Evolutionary conservation across 2,888 invertebrate genomes (phyloP).

Genomic region (Euproctis similis): DNA sequence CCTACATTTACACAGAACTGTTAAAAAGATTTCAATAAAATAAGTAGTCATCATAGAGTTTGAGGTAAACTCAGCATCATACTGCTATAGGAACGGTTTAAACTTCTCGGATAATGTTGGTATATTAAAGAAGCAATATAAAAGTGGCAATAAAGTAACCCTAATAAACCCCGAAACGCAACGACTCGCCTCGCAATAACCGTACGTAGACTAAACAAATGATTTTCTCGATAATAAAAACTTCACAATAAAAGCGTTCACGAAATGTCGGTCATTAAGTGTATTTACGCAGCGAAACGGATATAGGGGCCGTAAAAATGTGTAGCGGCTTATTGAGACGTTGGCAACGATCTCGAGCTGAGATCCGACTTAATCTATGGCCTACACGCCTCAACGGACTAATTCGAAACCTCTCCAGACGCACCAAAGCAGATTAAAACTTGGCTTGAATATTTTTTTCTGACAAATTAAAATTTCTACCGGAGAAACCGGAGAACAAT

Average conservation of each 20-base stretch:
- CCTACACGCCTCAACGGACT: conserved; percentile 42
- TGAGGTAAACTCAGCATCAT: too few species aligned
- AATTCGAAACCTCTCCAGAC: conserved; percentile 40
- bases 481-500: conserved; percentile 40
- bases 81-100: conserved; percentile 30
- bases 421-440: conserved; percentile 39
- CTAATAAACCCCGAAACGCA: conserved; percentile 70
- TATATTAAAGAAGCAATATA: conserved; percentile 50
- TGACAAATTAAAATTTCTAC: conserved; percentile 56
- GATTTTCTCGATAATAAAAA: conserved; percentile 73
- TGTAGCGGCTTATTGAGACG: conserved; percentile 69
- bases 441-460: conserved; percentile 38
- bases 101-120: conserved; percentile 44
- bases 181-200: conserved; percentile 60
- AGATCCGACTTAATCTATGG: conserved; percentile 57
- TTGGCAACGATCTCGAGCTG: conserved; percentile 53
- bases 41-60: too few species aligned
- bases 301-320: conserved; percentile 70
- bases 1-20: too few species aligned
- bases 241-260: conserved; percentile 73
- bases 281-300: conserved; percentile 72
- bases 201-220: conserved; percentile 74
- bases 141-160: conserved; percentile 65
- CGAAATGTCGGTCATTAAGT: conserved; percentile 73
- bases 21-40: too few species aligned